Percentiles rank a stretch among this genome's conserved stretches.
These are phyloP conservation scores for Diachasma alloeum DNA, from an alignment of 1,140 invertebrate species.

Conservation along the genomic window DNA sequence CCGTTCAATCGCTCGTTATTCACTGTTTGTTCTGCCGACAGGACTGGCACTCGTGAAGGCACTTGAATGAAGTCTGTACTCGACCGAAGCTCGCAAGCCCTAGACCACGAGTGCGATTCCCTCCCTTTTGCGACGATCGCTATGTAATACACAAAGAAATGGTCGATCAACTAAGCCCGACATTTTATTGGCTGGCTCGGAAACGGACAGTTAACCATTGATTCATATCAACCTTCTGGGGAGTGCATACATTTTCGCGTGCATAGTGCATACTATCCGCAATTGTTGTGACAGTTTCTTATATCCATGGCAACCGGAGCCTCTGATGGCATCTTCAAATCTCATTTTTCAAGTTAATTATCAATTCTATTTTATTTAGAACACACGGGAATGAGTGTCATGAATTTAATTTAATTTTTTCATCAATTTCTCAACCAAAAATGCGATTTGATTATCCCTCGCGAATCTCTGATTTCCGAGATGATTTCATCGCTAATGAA, in stretches of 20 bases:
- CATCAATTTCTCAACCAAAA: too few relatives aligned
- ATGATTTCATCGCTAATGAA: too few relatives aligned
- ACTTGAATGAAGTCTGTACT: background rate
- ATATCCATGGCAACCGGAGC: background rate
- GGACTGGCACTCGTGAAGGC: background rate
- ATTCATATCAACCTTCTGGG: slow-evolving; percentile 9
- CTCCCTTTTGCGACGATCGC: background rate
- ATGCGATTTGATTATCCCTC: too few relatives aligned
- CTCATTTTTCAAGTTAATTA: background rate
- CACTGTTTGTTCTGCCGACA: background rate
- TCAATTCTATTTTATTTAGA: too few relatives aligned
- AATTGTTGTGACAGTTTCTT: background rate
- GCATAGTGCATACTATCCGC: background rate
- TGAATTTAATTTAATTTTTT: too few relatives aligned
- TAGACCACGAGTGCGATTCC: slow-evolving; percentile 1
- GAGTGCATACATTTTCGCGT: background rate
- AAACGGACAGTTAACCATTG: background rate
- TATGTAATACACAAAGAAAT: background rate
- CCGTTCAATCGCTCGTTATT: background rate
- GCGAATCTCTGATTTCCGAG: too few relatives aligned
- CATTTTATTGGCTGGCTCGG: slow-evolving; percentile 1
- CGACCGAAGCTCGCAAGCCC: background rate
- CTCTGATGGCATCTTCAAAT: background rate
- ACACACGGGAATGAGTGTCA: too few relatives aligned
- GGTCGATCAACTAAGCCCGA: background rate